A percentile compares a stretch with the other conserved stretches of the same genome.
phyloP scores from a whole-genome alignment of 2,797 vertebrate genomes.

The Linurgus olivaceus region DNA sequence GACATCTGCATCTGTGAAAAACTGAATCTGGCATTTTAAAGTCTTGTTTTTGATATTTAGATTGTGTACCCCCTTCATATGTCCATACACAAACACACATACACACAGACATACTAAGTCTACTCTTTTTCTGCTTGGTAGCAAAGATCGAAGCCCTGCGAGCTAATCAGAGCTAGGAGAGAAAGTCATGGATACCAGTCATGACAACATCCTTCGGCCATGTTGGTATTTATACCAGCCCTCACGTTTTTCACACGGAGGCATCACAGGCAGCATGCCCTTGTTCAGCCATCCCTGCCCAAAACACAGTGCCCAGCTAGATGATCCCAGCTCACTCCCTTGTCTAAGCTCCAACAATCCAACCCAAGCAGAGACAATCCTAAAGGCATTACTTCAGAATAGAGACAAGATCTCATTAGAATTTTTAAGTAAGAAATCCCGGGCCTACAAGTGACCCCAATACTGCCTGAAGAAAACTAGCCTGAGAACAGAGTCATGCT shows the following conservation, averaged over 20 bases:
- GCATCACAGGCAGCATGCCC: not conserved
- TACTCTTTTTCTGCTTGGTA: not conserved
- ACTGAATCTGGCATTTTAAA: not conserved
- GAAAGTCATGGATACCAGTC: not conserved
- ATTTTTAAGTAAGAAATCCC: not conserved
- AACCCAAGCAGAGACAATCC: not conserved
- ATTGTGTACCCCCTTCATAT: not conserved
- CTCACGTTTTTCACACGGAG: rapidly evolving
- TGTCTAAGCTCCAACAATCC: not conserved
- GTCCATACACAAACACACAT: not conserved
- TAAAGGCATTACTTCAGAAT: not conserved
- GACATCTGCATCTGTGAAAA: not conserved
- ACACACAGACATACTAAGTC: not conserved
- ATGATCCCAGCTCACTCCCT: not conserved
- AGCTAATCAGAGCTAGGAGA: not conserved
- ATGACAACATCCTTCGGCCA: rapidly evolving
- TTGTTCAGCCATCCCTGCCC: not conserved
- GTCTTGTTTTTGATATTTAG: not conserved
- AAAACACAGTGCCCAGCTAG: not conserved
- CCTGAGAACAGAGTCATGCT: rapidly evolving
- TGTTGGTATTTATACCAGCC: rapidly evolving
- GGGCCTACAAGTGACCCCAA: not conserved
- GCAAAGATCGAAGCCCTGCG: not conserved
- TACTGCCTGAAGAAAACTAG: not conserved
- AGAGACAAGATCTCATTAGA: not conserved